These are phyloP conservation scores for Eretmocerus hayati DNA, from an alignment of 2,888 invertebrate species.

Conservation along the genomic window DNA sequence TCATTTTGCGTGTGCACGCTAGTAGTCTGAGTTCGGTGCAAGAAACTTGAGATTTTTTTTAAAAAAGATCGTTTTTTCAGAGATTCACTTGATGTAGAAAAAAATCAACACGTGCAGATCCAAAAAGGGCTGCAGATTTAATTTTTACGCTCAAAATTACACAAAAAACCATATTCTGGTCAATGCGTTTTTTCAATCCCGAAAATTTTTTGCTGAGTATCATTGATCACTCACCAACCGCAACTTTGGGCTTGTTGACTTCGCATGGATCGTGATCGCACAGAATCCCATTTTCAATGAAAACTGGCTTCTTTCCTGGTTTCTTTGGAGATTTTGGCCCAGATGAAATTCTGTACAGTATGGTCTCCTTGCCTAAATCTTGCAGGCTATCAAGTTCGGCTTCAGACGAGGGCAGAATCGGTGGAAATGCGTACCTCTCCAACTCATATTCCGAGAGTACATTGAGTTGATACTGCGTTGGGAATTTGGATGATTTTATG, in stretches of 20 bases:
- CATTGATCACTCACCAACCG: conserved; percentile 32
- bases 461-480: conserved; percentile 29
- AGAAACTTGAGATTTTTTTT: too few species aligned
- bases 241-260: conserved; percentile 33
- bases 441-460: conserved; percentile 33
- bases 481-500: too few species aligned
- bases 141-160: too few species aligned
- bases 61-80: too few species aligned
- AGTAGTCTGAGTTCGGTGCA: too few species aligned
- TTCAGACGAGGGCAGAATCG: conserved; percentile 22
- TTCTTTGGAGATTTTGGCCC: conserved; percentile 32
- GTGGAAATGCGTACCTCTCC: conserved; percentile 32
- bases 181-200: too few species aligned
- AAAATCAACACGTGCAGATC: too few species aligned
- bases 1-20: too few species aligned
- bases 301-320: conserved; percentile 29
- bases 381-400: conserved; percentile 12
- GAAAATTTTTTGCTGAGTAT: too few species aligned
- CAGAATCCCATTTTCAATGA: conserved; percentile 34
- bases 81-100: too few species aligned
- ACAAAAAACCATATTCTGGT: too few species aligned
- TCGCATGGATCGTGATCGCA: conserved; percentile 31
- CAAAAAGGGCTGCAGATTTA: too few species aligned
- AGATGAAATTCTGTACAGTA: conserved; percentile 32
- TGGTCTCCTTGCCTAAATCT: conserved; percentile 21